Evolutionary conservation across 2,797 vertebrate species (phyloP), one percentile per base, ranked within the genome.

Genomic region (Gymnoscopelus braueri): DNA sequence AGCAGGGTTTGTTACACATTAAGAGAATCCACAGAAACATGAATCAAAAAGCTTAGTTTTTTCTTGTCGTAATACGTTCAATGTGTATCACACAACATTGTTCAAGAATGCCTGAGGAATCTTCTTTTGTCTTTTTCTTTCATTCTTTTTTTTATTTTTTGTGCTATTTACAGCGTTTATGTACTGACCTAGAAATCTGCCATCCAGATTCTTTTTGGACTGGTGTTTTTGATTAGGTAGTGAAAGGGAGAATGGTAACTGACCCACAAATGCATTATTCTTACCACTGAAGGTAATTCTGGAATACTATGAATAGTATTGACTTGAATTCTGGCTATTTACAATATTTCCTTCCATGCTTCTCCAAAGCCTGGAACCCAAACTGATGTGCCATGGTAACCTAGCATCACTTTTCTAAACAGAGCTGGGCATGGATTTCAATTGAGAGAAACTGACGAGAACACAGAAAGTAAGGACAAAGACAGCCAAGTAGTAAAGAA

Each of bases 161-260:
- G 56, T 60, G 12, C 54, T 71, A 62, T 86, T 89, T 83, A 83
- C 71, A 87, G 79, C 81, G 79, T 74, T 59, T 64, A 60, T 70
- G 47, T 51, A 64, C 82, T 91, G 88, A 93, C 90, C 87, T 85
- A 91, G 82, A 94, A 92, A 92, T 89, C 84, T 94, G 92, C 71
- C 49, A 3, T 69, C 87, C 93, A 93, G 88, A 92, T 90, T 89
- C 9, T 44, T 60, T 71, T 78, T 67, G 61, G 69, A 69, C 69
- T 72, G 63, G 71, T 35, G 67, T 74, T 75, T 67, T 63, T 80
- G 66, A 77, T 73, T 77, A 74, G 39, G 50, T 14, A 10, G 48
- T 64, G 48, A 15, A 62, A 57, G 32, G 47, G 69, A 61, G 50
- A 79, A 7, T n/a, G 23, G 62, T 55, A 71, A 84, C 14, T 44